These are phyloP conservation scores for Synanthedon vespiformis DNA, from an alignment of 2,888 invertebrate species.

Conservation along the genomic window DNA sequence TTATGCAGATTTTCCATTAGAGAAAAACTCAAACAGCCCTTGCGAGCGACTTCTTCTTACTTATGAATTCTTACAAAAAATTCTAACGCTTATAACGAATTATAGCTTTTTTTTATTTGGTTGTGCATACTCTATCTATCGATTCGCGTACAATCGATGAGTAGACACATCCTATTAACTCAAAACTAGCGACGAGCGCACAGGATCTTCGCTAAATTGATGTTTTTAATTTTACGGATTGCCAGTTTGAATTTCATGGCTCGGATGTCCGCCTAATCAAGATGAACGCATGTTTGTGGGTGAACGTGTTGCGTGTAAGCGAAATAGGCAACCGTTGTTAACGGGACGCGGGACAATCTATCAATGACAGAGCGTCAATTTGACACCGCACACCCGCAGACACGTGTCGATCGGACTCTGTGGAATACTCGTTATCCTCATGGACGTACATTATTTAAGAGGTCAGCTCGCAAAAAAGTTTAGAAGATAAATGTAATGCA, in stretches of 20 bases:
- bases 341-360: slow-evolving; percentile 28
- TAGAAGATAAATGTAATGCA: slow-evolving; percentile 4
- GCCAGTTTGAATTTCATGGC: slow-evolving; percentile 19
- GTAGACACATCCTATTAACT: not conserved
- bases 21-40: slow-evolving; percentile 38
- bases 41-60: slow-evolving; percentile 3
- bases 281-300: slow-evolving; percentile 15
- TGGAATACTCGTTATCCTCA: not conserved
- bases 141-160: no score
- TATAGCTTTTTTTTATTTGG: not conserved
- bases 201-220: slow-evolving; percentile 19
- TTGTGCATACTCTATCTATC: no score
- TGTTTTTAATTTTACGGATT: slow-evolving; percentile 38
- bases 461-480: not conserved
- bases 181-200: slow-evolving; percentile 11
- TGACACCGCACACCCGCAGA: slow-evolving; percentile 27
- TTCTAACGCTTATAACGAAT: not conserved
- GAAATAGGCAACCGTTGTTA: slow-evolving; percentile 17
- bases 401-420: slow-evolving; percentile 3
- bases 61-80: not conserved
- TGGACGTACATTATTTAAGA: no score
- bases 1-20: slow-evolving; percentile 66
- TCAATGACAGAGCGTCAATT: slow-evolving; percentile 38
- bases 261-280: slow-evolving; percentile 23
- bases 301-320: slow-evolving; percentile 8